phyloP scores from a whole-genome alignment of 2,113 vertebrate genomes.

The Bubo scandiacus region DNA sequence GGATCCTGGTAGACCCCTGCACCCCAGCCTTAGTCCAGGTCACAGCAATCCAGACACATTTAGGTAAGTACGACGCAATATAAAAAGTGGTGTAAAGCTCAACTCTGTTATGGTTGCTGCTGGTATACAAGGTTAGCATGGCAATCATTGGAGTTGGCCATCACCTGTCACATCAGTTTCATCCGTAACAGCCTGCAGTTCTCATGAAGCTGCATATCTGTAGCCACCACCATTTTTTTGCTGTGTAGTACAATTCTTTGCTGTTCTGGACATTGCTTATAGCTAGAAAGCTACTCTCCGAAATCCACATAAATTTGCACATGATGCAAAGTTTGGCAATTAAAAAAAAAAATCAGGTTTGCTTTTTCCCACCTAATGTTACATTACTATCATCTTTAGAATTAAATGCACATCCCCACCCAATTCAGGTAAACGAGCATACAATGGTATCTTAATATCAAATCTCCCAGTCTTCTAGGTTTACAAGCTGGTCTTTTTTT shows the following conservation, averaged over 20 bases:
- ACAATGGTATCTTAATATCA: not conserved
- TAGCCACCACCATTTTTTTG: not conserved
- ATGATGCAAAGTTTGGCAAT: not conserved
- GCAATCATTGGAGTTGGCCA: not conserved
- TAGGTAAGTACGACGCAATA: not conserved
- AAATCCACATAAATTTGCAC: not conserved
- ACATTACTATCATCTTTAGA: not conserved
- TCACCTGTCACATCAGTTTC: not conserved
- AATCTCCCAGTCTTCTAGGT: not conserved
- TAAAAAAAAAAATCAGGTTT: not conserved
- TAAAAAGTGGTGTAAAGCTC: not conserved
- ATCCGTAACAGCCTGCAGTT: accelerated
- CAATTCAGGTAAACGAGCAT: accelerated
- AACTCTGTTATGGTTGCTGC: not conserved
- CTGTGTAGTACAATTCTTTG: not conserved
- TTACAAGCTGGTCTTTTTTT: not conserved
- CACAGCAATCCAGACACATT: not conserved
- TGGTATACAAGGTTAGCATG: not conserved
- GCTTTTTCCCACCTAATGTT: not conserved
- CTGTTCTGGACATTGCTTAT: not conserved
- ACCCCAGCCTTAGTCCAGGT: not conserved
- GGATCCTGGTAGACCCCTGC: not conserved
- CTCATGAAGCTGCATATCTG: accelerated
- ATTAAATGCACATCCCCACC: not conserved
- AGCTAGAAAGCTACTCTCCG: not conserved